Evolutionary conservation across 2,888 invertebrate genomes (phyloP), one percentile per base, ranked within the genome.

Genomic region (Hyppa rectilinea): DNA sequence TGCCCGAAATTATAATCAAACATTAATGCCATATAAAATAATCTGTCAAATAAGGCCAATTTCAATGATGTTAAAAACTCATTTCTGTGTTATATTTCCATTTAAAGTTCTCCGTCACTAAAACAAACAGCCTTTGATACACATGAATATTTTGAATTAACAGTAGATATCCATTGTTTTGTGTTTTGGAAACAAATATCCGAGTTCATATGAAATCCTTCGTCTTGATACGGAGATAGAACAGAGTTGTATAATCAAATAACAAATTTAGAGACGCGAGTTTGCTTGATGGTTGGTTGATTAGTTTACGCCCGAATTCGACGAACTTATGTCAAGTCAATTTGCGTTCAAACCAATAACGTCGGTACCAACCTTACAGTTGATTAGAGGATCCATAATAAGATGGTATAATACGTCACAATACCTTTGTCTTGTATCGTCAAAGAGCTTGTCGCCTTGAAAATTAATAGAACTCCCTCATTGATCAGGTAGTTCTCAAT

Each of bases 271-370:
- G 80, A 81, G 75, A 76, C 81, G 75, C 71, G 84, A 85, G 80
- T 85, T 83, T 60, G 59, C 68, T 75, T 85, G 85, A 85, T 86
- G 86, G 88, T 85, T 83, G 62, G 70, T 84, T 87, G 86, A 88
- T 89, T 88, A 85, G 78, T 84, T 85, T 81, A 81, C 75, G 75
- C 69, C 78, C 61, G 74, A 83, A 83, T 83, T 87, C 81, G 79
- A 82, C 81, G 81, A 84, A 84, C 81, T 81, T 82, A 79, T 78
- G 80, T 73, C 81, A 83, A 85, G 80, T 83, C 69, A 83, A 82
- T 84, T 81, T 81, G 72, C 71, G 67, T 77, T 74, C 68, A 66
- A 78, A 63, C 71, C 67, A 71, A 75, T 79, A 74, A 71, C 65
- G 52, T 55, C 53, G 49, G 68, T 59, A 43, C 63, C 61, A 75